phyloP scores from a whole-genome alignment of 2,888 invertebrate species.

The Tenthredo mesomela region DNA sequence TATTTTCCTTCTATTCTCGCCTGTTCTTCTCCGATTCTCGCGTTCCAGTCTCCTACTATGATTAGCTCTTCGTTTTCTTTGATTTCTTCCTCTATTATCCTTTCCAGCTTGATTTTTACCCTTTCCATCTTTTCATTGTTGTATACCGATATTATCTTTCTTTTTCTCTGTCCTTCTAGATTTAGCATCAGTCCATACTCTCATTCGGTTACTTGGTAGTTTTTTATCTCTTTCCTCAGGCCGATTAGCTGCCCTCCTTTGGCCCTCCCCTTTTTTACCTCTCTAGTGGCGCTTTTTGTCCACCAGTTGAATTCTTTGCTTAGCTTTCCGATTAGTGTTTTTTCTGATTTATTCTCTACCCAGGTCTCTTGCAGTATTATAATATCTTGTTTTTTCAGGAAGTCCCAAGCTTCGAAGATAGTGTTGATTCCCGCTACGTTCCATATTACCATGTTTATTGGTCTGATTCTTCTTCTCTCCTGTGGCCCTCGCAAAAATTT shows the following conservation, averaged over 20 bases:
- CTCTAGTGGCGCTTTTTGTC: constrained; percentile 2
- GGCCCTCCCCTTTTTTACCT: not conserved
- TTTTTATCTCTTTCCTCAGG: not conserved
- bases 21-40: not conserved
- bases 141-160: not conserved
- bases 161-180: not conserved
- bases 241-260: constrained; percentile 35
- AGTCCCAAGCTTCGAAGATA: not conserved
- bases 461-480: not conserved
- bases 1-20: not conserved
- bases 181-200: not conserved
- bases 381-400: not conserved
- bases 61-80: constrained; percentile 4
- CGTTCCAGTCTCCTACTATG: constrained; percentile 14
- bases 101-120: not conserved
- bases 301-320: not conserved
- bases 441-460: constrained; percentile 22
- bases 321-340: not conserved
- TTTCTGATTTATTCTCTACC: constrained; percentile 5
- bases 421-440: not conserved
- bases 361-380: constrained; percentile 11
- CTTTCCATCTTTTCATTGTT: constrained; percentile 16
- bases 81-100: not conserved
- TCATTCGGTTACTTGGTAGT: not conserved
- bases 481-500: not conserved